These are phyloP conservation scores for Leptopilina myrica DNA, from an alignment of 2,888 invertebrate genomes.

Conservation along the genomic window DNA sequence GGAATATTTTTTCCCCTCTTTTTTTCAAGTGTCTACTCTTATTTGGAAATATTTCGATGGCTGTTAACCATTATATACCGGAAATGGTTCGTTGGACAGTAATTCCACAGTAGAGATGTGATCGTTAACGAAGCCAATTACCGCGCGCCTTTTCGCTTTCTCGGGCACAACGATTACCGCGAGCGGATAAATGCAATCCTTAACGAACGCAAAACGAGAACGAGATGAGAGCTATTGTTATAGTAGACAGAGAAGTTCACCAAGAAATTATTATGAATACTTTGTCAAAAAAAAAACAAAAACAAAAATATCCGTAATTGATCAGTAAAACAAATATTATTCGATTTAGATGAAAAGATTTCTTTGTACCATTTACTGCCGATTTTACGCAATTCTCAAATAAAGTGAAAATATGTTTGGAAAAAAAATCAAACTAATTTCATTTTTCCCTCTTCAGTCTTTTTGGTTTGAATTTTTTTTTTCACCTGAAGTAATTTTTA, in stretches of 20 bases:
- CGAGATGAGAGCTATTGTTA: slow-evolving; percentile 39
- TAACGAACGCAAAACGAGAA: slow-evolving; percentile 24
- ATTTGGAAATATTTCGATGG: slow-evolving; percentile 35
- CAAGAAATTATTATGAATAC: slow-evolving; percentile 56
- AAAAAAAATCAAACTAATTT: no score
- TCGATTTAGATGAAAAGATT: no score
- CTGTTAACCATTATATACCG: neutral
- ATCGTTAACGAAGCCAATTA: slow-evolving; percentile 56
- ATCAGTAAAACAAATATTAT: no score
- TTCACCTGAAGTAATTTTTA: no score
- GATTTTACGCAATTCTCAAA: no score
- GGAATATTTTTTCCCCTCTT: no score
- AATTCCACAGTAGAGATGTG: slow-evolving; percentile 30
- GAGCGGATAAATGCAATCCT: slow-evolving; percentile 41
- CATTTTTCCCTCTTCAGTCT: no score
- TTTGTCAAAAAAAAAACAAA: slow-evolving; percentile 45
- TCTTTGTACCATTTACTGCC: no score
- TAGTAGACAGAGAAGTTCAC: slow-evolving; percentile 18
- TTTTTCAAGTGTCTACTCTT: slow-evolving; percentile 11
- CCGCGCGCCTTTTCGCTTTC: slow-evolving; percentile 35
- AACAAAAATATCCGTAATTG: no score
- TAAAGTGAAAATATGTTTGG: neutral
- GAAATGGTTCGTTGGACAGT: slow-evolving; percentile 38
- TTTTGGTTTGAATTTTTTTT: no score
- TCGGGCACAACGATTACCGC: slow-evolving; percentile 27